Conservation (phyloP, 2,888 invertebrate genomes). For the Cheilosia scutellata region DNA sequence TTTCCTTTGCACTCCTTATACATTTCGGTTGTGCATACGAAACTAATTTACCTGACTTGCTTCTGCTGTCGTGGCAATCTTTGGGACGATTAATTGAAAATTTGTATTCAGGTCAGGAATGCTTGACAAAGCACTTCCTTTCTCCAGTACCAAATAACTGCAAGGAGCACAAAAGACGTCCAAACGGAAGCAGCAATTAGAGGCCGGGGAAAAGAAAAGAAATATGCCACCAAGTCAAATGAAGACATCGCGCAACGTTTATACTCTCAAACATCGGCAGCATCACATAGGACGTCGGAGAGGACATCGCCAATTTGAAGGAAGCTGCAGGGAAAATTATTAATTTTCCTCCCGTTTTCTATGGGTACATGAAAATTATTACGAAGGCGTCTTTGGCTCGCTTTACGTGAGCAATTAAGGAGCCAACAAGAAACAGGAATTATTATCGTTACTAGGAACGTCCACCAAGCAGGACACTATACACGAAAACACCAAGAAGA, state of each 20-base stretch:
- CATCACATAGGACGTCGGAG: background rate
- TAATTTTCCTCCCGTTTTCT: conserved; percentile 57
- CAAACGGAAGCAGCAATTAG: background rate
- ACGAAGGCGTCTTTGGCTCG: conserved; percentile 54
- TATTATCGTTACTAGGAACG: conserved; percentile 48
- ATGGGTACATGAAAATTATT: conserved; percentile 67
- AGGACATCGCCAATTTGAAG: conserved; percentile 36
- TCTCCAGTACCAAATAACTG: conserved; percentile 30
- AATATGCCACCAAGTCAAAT: conserved; percentile 71
- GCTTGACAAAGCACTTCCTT: conserved; percentile 67
- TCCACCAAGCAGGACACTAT: conserved; percentile 38
- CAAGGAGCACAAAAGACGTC: conserved; percentile 31
- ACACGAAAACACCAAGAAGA: conserved; percentile 20
- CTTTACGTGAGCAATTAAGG: conserved; percentile 74
- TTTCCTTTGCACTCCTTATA: background rate
- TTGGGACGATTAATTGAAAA: conserved; percentile 71
- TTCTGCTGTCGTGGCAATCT: conserved; percentile 47
- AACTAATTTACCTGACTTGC: conserved; percentile 68
- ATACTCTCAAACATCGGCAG: conserved; percentile 9
- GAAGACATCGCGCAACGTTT: conserved; percentile 53
- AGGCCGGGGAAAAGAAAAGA: conserved; percentile 32
- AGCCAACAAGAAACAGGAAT: conserved; percentile 42
- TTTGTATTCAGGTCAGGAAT: conserved; percentile 72
- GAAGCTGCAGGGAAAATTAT: conserved; percentile 55
- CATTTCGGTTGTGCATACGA: conserved; percentile 63